Evolutionary conservation across 2,888 invertebrate species (phyloP).

Genomic region (Eurytoma adleriae): DNA sequence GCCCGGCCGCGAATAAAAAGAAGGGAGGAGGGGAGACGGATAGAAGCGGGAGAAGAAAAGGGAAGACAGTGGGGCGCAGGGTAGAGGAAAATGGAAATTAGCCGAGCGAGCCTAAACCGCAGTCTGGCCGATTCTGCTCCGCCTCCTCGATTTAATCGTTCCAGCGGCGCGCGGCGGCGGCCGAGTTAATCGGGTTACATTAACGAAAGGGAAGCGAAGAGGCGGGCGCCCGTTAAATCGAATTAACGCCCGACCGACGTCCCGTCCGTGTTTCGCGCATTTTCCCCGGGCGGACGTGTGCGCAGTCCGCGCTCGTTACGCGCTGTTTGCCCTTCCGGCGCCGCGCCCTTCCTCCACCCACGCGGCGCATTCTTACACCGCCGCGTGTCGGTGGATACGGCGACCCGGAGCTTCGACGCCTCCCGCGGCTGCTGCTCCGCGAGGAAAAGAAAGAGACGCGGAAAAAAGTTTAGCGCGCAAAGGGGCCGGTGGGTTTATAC

Average conservation of each 20-base stretch:
- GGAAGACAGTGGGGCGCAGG: background rate
- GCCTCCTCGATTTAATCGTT: constrained; percentile 3
- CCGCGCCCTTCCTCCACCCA: background rate
- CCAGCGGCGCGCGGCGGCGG: background rate
- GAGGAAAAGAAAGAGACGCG: background rate
- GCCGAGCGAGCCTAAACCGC: background rate
- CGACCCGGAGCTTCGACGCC: too few species aligned
- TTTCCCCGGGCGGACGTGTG: background rate
- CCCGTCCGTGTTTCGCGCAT: background rate
- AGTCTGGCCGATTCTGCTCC: background rate
- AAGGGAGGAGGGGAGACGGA: background rate
- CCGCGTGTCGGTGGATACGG: background rate
- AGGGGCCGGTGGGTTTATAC: background rate
- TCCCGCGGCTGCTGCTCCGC: background rate
- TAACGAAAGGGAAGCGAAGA: background rate
- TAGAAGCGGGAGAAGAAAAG: constrained; percentile 7
- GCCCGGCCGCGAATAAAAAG: background rate
- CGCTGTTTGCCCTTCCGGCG: constrained; percentile 5
- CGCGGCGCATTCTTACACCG: background rate
- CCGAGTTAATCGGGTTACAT: constrained; percentile 27
- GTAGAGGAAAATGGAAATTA: constrained; percentile 23
- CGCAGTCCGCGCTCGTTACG: background rate
- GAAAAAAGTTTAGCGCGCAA: background rate
- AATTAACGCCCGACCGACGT: constrained; percentile 21
- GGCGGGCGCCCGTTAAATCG: constrained; percentile 10